Percentiles rank a stretch among this genome's conserved stretches.
phyloP scores from a whole-genome alignment of 2,113 vertebrate genomes.

The Leucoraja erinaceus region DNA sequence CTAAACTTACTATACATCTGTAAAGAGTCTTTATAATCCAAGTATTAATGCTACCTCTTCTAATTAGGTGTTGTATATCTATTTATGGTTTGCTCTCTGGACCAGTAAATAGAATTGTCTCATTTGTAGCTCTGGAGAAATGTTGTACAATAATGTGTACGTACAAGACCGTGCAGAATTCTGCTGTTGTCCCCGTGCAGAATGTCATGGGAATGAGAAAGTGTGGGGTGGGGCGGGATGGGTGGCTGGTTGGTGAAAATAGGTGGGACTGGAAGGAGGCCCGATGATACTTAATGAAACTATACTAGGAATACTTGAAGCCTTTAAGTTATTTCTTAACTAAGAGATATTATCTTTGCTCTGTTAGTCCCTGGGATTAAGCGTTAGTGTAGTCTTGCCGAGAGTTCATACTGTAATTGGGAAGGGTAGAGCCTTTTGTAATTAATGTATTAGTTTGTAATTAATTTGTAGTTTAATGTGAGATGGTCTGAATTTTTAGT shows the following conservation, averaged over 20 bases:
- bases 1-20: background rate
- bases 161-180: background rate
- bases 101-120: background rate
- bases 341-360: too few species aligned
- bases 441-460: conserved; percentile 5
- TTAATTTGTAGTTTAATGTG: background rate
- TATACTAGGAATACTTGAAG: background rate
- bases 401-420: background rate
- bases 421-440: background rate
- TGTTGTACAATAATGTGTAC: background rate
- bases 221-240: background rate
- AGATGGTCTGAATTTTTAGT: background rate
- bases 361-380: background rate
- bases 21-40: background rate
- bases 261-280: too few species aligned
- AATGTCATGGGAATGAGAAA: background rate
- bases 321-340: background rate
- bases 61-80: background rate
- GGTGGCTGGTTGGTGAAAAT: too few species aligned
- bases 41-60: conserved; percentile 16
- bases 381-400: background rate
- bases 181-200: background rate
- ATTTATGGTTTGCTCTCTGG: background rate
- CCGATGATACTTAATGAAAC: background rate
- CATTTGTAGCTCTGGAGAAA: background rate